Evolutionary conservation across 2,888 invertebrate genomes (phyloP).

Genomic region (Acrobasis repandana): DNA sequence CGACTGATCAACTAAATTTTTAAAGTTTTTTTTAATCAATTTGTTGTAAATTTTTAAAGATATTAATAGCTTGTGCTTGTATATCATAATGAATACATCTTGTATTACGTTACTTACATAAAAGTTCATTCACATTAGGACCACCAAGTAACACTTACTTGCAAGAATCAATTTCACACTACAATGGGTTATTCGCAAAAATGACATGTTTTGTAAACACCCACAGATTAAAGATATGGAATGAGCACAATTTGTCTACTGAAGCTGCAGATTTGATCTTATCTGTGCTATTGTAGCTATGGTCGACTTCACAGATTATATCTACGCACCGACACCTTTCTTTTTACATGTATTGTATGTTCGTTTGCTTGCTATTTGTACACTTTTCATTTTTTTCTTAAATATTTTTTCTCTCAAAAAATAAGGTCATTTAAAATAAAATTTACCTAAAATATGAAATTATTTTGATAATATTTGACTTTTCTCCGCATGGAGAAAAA

Average conservation of each 20-base stretch:
- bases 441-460: too few species aligned
- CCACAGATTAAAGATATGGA: slow-evolving; percentile 56
- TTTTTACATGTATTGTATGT: slow-evolving; percentile 45
- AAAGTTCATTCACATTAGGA: background rate
- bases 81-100: too few species aligned
- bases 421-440: too few species aligned
- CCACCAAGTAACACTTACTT: slow-evolving; percentile 19
- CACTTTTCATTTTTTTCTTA: background rate
- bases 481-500: too few species aligned
- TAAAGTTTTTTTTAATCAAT: too few species aligned
- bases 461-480: too few species aligned
- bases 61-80: too few species aligned
- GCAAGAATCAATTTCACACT: slow-evolving; percentile 69
- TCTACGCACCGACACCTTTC: slow-evolving; percentile 51
- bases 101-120: too few species aligned
- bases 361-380: slow-evolving; percentile 9
- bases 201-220: slow-evolving; percentile 79
- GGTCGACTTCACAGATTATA: slow-evolving; percentile 56
- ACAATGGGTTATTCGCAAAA: slow-evolving; percentile 54
- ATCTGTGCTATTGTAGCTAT: slow-evolving; percentile 65
- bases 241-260: slow-evolving; percentile 70
- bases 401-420: background rate
- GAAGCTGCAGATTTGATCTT: slow-evolving; percentile 69
- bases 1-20: too few species aligned
- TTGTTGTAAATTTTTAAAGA: too few species aligned